Conservation (phyloP, 2,888 invertebrate genomes). For the Aleiodes leptofemur region DNA sequence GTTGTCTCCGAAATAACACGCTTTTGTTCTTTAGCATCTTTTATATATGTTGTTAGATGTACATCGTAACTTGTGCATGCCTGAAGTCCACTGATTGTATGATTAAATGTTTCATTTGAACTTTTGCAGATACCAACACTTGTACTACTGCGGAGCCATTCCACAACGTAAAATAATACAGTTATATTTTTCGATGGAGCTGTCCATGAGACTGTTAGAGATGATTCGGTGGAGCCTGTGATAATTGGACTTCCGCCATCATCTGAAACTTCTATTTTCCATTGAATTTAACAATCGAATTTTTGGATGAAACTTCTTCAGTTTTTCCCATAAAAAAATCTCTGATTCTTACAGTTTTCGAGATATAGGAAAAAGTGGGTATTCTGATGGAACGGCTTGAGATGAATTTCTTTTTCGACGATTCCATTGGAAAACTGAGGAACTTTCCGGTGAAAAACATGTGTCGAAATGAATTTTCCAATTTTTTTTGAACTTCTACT, state of each 20-base stretch:
- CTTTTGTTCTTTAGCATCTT: slow-evolving; percentile 9
- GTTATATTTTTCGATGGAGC: slow-evolving; percentile 28
- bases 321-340: too few species aligned
- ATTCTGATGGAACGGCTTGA: too few species aligned
- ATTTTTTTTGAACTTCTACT: too few species aligned
- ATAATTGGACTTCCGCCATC: slow-evolving; percentile 25
- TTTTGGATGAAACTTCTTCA: background rate
- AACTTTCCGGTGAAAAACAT: too few species aligned
- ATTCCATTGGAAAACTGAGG: too few species aligned
- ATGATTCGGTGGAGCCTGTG: slow-evolving; percentile 38
- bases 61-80: slow-evolving; percentile 52
- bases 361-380: too few species aligned
- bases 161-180: slow-evolving; percentile 44
- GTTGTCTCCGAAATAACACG: slow-evolving; percentile 48
- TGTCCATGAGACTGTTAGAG: slow-evolving; percentile 50
- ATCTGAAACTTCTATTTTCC: background rate
- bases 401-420: too few species aligned
- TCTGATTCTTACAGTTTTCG: too few species aligned
- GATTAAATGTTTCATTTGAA: slow-evolving; percentile 12
- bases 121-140: slow-evolving; percentile 22
- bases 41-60: slow-evolving; percentile 48
- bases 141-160: slow-evolving; percentile 43
- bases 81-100: slow-evolving; percentile 37
- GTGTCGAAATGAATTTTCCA: too few species aligned
- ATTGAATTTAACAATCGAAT: slow-evolving; percentile 21